phyloP scores from a whole-genome alignment of 2,113 vertebrate genomes.

The Cinclus cinclus region DNA sequence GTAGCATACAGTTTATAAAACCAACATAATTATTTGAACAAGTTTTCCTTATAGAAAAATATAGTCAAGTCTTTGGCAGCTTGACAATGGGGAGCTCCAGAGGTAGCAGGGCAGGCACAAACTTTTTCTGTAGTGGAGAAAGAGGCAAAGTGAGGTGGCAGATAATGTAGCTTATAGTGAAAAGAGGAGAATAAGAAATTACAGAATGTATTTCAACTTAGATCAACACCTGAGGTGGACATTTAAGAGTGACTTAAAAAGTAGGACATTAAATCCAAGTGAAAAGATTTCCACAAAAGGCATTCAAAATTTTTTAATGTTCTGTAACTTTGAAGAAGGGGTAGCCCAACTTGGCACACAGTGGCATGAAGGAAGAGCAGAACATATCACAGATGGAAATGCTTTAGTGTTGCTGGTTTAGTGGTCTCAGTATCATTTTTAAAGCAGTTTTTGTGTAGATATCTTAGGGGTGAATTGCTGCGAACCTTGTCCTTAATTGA shows the following conservation, averaged over 20 bases:
- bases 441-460: background rate
- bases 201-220: background rate
- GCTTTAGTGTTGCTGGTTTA: background rate
- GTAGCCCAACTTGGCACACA: background rate
- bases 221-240: background rate
- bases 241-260: background rate
- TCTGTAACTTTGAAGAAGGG: background rate
- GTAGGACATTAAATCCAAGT: background rate
- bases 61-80: background rate
- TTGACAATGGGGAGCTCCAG: background rate
- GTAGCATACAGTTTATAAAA: background rate
- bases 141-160: background rate
- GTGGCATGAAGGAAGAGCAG: background rate
- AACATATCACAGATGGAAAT: background rate
- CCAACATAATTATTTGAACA: background rate
- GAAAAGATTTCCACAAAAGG: background rate
- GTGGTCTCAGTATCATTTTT: background rate
- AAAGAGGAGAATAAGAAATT: background rate
- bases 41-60: background rate
- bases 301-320: background rate
- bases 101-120: background rate
- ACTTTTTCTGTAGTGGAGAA: background rate
- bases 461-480: background rate
- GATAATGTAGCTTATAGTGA: background rate
- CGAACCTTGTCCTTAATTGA: background rate